Evolutionary conservation across 2,113 vertebrate genomes (phyloP).

Genomic region (Tenrec ecaudatus): DNA sequence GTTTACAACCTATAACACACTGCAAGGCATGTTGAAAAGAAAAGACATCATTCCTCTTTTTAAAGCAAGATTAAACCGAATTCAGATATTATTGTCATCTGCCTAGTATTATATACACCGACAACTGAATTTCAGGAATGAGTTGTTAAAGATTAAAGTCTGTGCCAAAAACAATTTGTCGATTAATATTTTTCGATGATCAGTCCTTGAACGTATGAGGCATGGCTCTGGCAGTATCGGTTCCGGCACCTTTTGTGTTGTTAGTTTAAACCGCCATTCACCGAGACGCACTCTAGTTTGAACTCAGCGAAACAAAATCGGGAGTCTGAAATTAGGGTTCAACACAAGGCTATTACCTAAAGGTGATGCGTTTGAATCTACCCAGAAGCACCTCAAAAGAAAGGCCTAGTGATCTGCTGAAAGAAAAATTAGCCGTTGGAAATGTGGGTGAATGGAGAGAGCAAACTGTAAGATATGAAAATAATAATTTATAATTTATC

Average conservation of each 20-base stretch:
- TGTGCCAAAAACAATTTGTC: neutral
- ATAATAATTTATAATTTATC: no score
- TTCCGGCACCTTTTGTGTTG: neutral
- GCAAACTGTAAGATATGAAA: no score
- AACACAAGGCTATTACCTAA: neutral
- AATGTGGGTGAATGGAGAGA: no score
- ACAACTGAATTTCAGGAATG: neutral
- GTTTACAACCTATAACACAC: neutral
- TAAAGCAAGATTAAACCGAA: conserved; percentile 20
- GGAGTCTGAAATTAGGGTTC: neutral
- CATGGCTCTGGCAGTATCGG: neutral
- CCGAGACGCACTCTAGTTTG: conserved; percentile 22
- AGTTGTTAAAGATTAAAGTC: neutral
- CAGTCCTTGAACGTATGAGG: conserved; percentile 8
- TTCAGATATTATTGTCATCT: neutral
- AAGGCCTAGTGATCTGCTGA: neutral
- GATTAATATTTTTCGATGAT: neutral
- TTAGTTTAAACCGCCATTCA: neutral
- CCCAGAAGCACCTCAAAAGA: neutral
- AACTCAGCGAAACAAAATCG: conserved; percentile 6
- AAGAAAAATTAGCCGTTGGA: neutral
- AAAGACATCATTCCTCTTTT: conserved; percentile 14
- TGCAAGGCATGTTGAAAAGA: neutral
- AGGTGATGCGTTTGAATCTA: neutral
- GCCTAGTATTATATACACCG: neutral